phyloP scores from a whole-genome alignment of 2,113 vertebrate species.

The Sylvietta virens region DNA sequence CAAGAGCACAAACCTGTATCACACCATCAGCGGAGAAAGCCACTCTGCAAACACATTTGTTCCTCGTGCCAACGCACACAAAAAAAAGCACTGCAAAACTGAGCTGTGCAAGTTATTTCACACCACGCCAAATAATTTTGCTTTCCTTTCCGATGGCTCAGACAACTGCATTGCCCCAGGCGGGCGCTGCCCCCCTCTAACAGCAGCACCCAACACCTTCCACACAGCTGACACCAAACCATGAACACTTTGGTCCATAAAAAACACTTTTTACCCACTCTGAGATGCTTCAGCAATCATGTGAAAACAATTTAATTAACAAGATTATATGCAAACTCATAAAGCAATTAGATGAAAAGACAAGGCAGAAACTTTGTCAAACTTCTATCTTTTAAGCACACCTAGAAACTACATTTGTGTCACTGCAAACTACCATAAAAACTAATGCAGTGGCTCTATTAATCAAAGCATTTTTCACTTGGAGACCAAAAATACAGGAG shows the following conservation, averaged over 20 bases:
- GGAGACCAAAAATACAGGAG: not conserved
- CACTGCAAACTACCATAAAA: not conserved
- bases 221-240: not conserved
- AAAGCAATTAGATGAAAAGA: not conserved
- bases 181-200: fast-evolving
- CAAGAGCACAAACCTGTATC: not conserved
- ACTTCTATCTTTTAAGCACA: not conserved
- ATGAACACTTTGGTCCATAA: not conserved
- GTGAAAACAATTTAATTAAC: not conserved
- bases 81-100: not conserved
- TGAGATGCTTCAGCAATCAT: not conserved
- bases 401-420: not conserved
- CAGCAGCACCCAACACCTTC: not conserved
- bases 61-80: not conserved
- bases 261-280: not conserved
- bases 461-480: conserved; percentile 1
- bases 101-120: not conserved
- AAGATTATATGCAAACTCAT: not conserved
- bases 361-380: not conserved
- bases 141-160: not conserved
- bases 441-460: not conserved
- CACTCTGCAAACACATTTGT: not conserved
- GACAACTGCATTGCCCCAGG: not conserved
- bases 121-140: not conserved
- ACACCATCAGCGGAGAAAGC: not conserved